Conservation (phyloP, 2,888 invertebrate species). For the Orgyia antiqua region DNA sequence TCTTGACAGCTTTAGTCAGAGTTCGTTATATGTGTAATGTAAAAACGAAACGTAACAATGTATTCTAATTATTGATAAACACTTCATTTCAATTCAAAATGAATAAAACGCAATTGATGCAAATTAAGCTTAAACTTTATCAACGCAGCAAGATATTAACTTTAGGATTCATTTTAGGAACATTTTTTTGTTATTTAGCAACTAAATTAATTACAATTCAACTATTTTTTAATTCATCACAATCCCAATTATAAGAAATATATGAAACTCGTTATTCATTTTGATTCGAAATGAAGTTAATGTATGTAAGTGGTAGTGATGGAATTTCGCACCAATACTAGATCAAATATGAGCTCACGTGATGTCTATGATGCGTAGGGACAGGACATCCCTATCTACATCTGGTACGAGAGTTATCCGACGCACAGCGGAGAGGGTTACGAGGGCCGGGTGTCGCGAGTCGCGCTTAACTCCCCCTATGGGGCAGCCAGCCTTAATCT, state of each 20-base stretch:
- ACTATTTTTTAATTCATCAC: too few species aligned
- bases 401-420: conserved; percentile 98
- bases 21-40: conserved; percentile 36
- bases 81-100: not conserved
- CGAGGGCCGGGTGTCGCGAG: conserved; percentile 93
- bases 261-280: too few species aligned
- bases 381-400: conserved; percentile 97
- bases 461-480: conserved; percentile 91
- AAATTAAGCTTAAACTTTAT: too few species aligned
- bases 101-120: too few species aligned
- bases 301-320: conserved; percentile 26
- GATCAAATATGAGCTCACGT: conserved; percentile 9
- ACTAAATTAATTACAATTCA: too few species aligned
- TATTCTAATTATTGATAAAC: not conserved
- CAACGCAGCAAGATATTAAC: too few species aligned
- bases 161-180: too few species aligned
- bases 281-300: not conserved
- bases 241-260: too few species aligned
- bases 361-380: conserved; percentile 81
- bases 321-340: conserved; percentile 36
- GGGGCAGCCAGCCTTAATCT: conserved; percentile 97
- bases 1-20: conserved; percentile 42
- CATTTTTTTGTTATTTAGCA: too few species aligned
- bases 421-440: conserved; percentile 97
- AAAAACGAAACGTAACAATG: conserved; percentile 30